Evolutionary conservation across 2,797 vertebrate species (phyloP), one percentile per base, ranked within the genome.

Genomic region (Ctenochaetus hawaiiensis): DNA sequence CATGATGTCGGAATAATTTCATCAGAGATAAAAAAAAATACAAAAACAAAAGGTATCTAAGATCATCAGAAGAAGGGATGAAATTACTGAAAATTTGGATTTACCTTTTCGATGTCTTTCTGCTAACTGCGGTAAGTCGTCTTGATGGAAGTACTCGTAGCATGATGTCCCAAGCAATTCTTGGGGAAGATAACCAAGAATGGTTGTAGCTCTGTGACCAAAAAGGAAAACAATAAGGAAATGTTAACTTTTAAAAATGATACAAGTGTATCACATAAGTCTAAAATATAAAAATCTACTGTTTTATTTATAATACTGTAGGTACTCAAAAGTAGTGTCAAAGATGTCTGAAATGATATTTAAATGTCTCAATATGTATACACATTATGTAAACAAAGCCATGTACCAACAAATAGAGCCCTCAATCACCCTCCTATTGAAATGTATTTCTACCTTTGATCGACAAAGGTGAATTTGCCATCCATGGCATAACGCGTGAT

Each of bases 111-210:
- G 94, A 88, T 99, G 97, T 87, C 96, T 95, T 22, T 98, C 96
- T 39, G 97, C 96, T 87, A 99, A 95, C 88, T 96, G 97, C 47
- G 88, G 94, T 62, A 97, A 93, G 87, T 99, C 97, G 61, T 99
- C 97, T 89, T 97, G 96, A 92, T 99, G 98, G 94, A 97, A 98
- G 91, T 98, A 99, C 82, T 99, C 97, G 14, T 99, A 99, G 92
- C 98, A 99, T 8, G 97, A 99, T 14, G 97, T 98, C 84, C 97
- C 97, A 41, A 99, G 94, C 66, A 99, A 92, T 76, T 99, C 98
- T 93, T 98, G 98, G 45, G 98, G 97, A 82, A 99, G 94, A 90
- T 97, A 99, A 52, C 97, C 98, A 73, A 99, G 95, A 92, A 99
- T 88, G 59, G 96, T 96, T 72, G 97, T 99, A 10, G 96, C 97